A percentile compares a stretch with the other conserved stretches of the same genome.
phyloP scores from a whole-genome alignment of 2,113 vertebrate species.

The Paramormyrops kingsleyae region DNA sequence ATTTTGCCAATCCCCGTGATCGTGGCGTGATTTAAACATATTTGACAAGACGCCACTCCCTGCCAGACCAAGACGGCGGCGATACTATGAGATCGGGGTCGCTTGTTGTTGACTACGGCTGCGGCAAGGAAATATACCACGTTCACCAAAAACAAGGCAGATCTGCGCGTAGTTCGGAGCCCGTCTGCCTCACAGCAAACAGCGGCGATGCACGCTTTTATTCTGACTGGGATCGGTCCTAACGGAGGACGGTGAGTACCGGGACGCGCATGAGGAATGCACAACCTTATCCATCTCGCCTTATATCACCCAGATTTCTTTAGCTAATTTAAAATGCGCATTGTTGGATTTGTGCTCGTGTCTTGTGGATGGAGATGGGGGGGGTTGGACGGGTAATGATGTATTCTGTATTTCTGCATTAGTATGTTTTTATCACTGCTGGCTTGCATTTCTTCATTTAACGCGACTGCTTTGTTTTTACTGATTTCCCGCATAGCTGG shows the following conservation, averaged over 20 bases:
- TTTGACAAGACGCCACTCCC: slow-evolving; percentile 20
- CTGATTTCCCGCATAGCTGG: background rate
- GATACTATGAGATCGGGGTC: background rate
- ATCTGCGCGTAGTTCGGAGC: background rate
- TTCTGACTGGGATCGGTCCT: slow-evolving; percentile 3
- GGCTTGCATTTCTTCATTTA: background rate
- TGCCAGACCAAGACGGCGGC: background rate
- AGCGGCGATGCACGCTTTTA: background rate
- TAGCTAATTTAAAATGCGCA: background rate
- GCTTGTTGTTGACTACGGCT: background rate
- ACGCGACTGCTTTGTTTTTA: background rate
- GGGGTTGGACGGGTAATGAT: background rate
- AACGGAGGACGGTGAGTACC: slow-evolving; percentile 14
- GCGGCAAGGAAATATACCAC: slow-evolving; percentile 11
- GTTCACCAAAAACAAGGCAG: background rate
- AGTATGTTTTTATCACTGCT: background rate
- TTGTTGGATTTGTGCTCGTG: background rate
- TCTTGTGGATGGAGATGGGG: background rate
- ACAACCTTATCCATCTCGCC: too few species aligned
- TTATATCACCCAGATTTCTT: background rate
- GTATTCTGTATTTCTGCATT: background rate
- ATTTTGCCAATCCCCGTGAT: background rate
- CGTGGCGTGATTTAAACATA: background rate
- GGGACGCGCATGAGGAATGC: background rate
- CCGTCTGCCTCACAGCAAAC: background rate